Evolutionary conservation across 2,113 vertebrate species (phyloP), one percentile per base, ranked within the genome.

Genomic region (Erinaceus europaeus): DNA sequence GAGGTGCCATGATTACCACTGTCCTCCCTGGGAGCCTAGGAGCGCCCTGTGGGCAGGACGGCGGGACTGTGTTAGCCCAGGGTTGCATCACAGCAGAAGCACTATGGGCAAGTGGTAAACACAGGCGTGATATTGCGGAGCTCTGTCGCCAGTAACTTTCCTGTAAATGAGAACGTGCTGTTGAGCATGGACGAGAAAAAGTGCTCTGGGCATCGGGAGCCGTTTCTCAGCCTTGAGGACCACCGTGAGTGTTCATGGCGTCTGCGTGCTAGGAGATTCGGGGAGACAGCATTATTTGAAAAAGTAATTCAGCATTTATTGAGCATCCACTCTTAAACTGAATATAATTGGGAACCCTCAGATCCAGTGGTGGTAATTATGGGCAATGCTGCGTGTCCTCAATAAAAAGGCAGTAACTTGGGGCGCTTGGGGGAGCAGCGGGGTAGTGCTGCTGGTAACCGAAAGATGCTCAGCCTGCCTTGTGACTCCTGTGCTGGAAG

Each of bases 261-360:
- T 29, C 59, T 80, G 80, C 20, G 27, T 36, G 27, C 44, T 75
- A 17, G 80, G 75, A 14, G n/a, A 78, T 36, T 55, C 8, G 14
- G 59, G 61, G 73, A 61, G 44, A 50, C 14, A 44, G 46, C 42
- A 57, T 80, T 77, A 42, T 59, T 87, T 92, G 36, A 32, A 62
- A 89, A 88, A 83, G 44, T 68, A 81, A 93, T 52, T 86, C 55
- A 69, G 4, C 27, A 0, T 82, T 78, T 86, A 75, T 61, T 81
- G 68, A 86, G 46, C 62, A 48, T 50, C 67, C 42, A 32, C 57
- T 67, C 27, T 93, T 67, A 81, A 84, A 69, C 40, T 15, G 64
- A 86, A 44, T 50, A 6, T 88, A 59, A 80, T 53, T 81, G 57
- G 76, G 48, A 57, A 29, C 62, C 9, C 32, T 52, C 53, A 82